phyloP scores from a whole-genome alignment of 2,797 vertebrate genomes.

The Cuculus canorus region DNA sequence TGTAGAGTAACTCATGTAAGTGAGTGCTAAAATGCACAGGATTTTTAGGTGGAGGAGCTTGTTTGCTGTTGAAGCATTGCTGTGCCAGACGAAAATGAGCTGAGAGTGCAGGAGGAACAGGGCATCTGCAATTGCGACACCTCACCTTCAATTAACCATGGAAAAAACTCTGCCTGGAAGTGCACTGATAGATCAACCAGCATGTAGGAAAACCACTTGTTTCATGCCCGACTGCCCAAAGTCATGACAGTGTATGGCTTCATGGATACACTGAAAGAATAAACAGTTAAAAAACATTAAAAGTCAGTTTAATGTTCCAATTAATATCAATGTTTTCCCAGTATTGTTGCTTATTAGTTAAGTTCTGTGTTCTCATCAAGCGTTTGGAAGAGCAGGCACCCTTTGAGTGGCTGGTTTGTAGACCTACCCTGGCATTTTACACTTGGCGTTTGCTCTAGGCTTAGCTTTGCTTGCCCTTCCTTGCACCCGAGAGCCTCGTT shows the following conservation, averaged over 20 bases:
- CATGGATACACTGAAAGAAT: neutral
- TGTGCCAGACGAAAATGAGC: neutral
- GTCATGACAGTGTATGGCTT: neutral
- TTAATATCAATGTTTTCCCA: neutral
- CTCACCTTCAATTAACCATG: neutral
- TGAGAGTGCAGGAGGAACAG: neutral
- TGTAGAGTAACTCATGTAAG: neutral
- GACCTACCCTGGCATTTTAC: neutral
- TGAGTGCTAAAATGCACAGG: neutral
- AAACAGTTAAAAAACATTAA: neutral
- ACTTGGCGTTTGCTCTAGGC: neutral
- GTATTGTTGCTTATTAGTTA: neutral
- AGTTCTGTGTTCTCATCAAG: neutral
- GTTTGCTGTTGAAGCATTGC: neutral
- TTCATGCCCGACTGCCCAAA: neutral
- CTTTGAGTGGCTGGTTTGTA: neutral
- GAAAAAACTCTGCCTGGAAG: neutral
- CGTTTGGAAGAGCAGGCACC: neutral
- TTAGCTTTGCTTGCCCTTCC: neutral
- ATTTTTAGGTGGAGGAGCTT: neutral
- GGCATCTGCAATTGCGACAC: neutral
- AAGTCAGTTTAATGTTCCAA: neutral
- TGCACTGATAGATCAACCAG: neutral
- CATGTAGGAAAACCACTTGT: neutral
- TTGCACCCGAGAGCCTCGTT: rapidly evolving